A percentile compares a stretch with the other conserved stretches of the same genome.
Evolutionary conservation across 2,113 vertebrate species (phyloP).

Genomic region (Daboia siamensis): DNA sequence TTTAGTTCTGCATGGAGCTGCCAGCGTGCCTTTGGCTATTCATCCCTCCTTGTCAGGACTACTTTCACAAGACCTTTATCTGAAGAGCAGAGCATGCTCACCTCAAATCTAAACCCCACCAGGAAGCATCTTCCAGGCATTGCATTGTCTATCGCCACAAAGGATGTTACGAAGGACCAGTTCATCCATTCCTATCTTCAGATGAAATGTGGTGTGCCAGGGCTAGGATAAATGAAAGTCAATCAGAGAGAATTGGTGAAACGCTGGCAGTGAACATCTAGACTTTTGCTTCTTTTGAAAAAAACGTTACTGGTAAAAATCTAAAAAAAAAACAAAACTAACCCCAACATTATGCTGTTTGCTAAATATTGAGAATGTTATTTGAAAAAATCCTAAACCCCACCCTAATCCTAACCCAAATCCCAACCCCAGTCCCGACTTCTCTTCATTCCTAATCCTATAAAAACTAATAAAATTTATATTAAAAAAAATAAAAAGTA

Average conservation of each 20-base stretch:
- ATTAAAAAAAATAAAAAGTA: background rate
- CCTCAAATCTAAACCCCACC: background rate
- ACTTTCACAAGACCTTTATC: background rate
- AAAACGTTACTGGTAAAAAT: background rate
- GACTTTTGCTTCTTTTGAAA: background rate
- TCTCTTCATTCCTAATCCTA: no score
- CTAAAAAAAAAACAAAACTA: background rate
- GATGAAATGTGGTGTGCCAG: background rate
- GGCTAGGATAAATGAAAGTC: background rate
- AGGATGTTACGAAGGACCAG: background rate
- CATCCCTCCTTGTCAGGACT: background rate
- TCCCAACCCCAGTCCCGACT: no score
- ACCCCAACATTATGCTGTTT: no score
- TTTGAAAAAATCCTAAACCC: no score
- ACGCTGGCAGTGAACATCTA: background rate
- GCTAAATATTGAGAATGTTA: no score
- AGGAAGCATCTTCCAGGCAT: background rate
- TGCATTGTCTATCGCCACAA: background rate
- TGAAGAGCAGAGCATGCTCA: background rate
- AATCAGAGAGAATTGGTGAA: background rate
- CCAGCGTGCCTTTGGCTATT: background rate
- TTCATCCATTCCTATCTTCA: background rate
- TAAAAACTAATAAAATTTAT: no score
- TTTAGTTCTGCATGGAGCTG: background rate
- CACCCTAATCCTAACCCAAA: no score